A percentile compares a stretch with the other conserved stretches of the same genome.
Conservation (phyloP, 1,140 invertebrate genomes). For the Diorhabda elongata region DNA sequence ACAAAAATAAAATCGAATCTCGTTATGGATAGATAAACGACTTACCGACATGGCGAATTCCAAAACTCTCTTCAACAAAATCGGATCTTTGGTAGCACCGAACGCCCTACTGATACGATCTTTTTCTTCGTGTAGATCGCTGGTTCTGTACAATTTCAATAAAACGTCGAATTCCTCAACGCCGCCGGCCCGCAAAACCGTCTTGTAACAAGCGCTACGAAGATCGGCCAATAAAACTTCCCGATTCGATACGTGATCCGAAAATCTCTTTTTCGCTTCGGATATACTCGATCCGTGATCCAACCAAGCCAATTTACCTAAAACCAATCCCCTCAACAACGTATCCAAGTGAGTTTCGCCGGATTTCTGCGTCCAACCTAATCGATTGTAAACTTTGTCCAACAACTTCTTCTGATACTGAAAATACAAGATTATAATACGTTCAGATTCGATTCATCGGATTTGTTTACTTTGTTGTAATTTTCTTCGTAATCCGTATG, state of each 20-base stretch:
- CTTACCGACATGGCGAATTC: slow-evolving; percentile 84
- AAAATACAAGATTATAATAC: slow-evolving; percentile 24
- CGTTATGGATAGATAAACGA: slow-evolving; percentile 23
- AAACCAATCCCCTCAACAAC: slow-evolving; percentile 76
- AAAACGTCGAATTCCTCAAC: slow-evolving; percentile 71
- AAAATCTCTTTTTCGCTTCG: slow-evolving; percentile 73
- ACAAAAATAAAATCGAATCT: not conserved
- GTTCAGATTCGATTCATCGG: too few relatives aligned
- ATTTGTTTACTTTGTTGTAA: slow-evolving; percentile 55
- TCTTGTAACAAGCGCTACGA: slow-evolving; percentile 79
- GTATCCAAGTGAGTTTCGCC: slow-evolving; percentile 79
- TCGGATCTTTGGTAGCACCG: slow-evolving; percentile 68
- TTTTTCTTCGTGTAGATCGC: slow-evolving; percentile 90
- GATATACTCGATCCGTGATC: slow-evolving; percentile 71
- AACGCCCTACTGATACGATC: slow-evolving; percentile 79
- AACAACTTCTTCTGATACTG: slow-evolving; percentile 68
- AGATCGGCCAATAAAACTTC: slow-evolving; percentile 81
- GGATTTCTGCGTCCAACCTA: slow-evolving; percentile 75
- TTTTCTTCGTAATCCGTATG: slow-evolving; percentile 71
- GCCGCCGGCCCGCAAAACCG: slow-evolving; percentile 70
- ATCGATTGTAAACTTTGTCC: slow-evolving; percentile 59
- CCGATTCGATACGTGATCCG: slow-evolving; percentile 60
- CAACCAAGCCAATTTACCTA: slow-evolving; percentile 75
- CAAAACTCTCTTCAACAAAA: slow-evolving; percentile 71
- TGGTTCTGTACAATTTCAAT: slow-evolving; percentile 75